phyloP scores from a whole-genome alignment of 2,797 vertebrate species.

The Lacerta bilineata region DNA sequence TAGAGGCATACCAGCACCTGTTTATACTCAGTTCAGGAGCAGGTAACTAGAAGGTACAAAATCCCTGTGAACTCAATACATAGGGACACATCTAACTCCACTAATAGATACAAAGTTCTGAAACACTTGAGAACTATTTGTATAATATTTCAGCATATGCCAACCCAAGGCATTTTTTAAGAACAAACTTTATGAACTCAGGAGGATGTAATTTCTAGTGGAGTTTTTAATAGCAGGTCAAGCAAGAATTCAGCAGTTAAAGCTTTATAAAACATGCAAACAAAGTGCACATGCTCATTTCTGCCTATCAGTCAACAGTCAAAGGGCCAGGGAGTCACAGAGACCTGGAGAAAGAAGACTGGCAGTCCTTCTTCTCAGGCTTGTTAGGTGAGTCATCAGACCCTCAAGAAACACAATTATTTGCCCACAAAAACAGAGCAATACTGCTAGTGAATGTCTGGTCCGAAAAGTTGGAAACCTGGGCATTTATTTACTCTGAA shows the following conservation, averaged over 20 bases:
- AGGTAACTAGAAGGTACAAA: neutral
- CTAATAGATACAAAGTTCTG: neutral
- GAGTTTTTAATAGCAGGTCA: neutral
- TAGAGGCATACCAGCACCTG: neutral
- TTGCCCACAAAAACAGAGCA: neutral
- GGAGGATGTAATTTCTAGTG: too few relatives aligned
- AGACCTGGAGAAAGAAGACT: neutral
- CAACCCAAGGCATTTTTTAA: neutral
- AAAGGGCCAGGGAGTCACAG: neutral
- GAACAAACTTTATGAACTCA: neutral
- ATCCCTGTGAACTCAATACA: neutral
- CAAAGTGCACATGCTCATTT: neutral
- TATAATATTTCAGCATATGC: too few relatives aligned
- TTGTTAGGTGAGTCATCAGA: neutral
- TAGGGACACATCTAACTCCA: neutral
- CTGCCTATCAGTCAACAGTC: neutral
- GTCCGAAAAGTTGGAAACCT: too few relatives aligned
- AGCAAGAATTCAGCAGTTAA: neutral
- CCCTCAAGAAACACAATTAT: neutral
- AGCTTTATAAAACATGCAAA: neutral
- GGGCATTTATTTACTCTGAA: too few relatives aligned
- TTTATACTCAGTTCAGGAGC: neutral
- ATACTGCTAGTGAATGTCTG: too few relatives aligned
- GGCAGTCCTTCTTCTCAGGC: neutral
- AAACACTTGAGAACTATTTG: neutral